phyloP scores from a whole-genome alignment of 37 sponge, comb jelly and placozoan genomes.

The Amphimedon queenslandica region DNA sequence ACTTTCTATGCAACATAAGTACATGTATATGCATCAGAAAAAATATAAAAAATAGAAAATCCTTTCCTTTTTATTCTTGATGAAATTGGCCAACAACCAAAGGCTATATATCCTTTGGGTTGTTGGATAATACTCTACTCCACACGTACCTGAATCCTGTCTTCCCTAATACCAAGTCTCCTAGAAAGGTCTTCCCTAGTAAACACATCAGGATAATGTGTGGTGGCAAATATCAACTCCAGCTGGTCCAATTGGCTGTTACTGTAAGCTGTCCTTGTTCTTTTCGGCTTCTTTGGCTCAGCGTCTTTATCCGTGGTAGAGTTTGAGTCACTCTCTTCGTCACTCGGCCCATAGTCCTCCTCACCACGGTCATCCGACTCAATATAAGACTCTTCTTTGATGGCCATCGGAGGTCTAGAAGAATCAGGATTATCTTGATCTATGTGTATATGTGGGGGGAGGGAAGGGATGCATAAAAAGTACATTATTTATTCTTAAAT shows the following conservation, averaged over 20 bases:
- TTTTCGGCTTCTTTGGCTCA: constrained; percentile 48
- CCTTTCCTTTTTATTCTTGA: too few relatives aligned
- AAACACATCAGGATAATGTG: constrained; percentile 76
- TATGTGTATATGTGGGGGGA: too few relatives aligned
- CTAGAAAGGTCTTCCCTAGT: constrained; percentile 52
- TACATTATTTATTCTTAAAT: too few relatives aligned
- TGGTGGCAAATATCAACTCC: constrained; percentile 49
- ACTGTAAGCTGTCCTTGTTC: constrained; percentile 64
- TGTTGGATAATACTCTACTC: too few relatives aligned
- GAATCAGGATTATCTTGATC: background rate
- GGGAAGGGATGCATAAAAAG: too few relatives aligned
- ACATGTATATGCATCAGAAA: too few relatives aligned
- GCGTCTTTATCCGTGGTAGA: background rate
- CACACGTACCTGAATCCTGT: constrained; percentile 51
- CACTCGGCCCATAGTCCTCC: constrained; percentile 13
- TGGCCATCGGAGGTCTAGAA: background rate
- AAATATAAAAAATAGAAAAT: too few relatives aligned
- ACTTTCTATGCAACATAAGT: too few relatives aligned
- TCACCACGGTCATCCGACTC: constrained; percentile 12
- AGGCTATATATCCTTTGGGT: too few relatives aligned
- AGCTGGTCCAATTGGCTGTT: constrained; percentile 56
- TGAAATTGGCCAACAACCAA: too few relatives aligned
- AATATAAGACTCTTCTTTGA: background rate
- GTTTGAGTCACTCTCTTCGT: background rate
- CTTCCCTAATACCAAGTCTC: constrained; percentile 51